These are phyloP conservation scores for Austrofundulus limnaeus DNA, from an alignment of 2,113 vertebrate genomes.

Conservation along the genomic window DNA sequence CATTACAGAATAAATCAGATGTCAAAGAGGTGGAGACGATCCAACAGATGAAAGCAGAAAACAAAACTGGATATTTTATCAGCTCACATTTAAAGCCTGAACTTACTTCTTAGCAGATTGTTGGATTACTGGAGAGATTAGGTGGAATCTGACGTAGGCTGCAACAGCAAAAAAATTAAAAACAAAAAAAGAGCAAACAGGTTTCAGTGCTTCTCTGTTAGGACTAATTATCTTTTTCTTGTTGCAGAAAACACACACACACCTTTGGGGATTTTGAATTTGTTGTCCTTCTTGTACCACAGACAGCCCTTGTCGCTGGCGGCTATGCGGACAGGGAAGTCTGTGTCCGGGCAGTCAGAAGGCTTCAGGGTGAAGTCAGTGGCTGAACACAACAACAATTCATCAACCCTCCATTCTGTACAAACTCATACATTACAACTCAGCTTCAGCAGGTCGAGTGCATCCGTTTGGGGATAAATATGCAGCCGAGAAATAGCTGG, in stretches of 20 bases:
- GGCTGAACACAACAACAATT: conserved; percentile 74
- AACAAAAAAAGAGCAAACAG: conserved; percentile 49
- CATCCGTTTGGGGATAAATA: conserved; percentile 31
- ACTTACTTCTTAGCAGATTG: conserved; percentile 94
- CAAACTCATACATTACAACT: conserved; percentile 49
- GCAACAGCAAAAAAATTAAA: conserved; percentile 50
- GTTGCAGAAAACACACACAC: conserved; percentile 11
- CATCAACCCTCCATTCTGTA: conserved; percentile 10
- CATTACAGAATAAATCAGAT: not conserved
- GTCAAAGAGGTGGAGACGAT: conserved; percentile 2
- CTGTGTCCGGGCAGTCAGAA: conserved; percentile 88
- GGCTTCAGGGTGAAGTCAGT: conserved; percentile 91
- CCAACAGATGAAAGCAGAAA: conserved; percentile 24
- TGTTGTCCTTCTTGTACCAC: conserved; percentile 97
- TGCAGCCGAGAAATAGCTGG: conserved; percentile 20
- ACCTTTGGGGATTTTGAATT: conserved; percentile 98
- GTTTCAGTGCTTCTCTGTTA: conserved; percentile 30
- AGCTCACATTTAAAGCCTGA: conserved; percentile 19
- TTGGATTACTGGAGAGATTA: conserved; percentile 94
- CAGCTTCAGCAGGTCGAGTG: conserved; percentile 16
- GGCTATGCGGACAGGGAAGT: conserved; percentile 86
- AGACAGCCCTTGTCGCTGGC: conserved; percentile 85
- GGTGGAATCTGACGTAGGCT: conserved; percentile 93
- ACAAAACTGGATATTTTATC: conserved; percentile 31
- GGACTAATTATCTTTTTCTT: conserved; percentile 1